Base-by-base conservation (phyloP, 2,888 invertebrate genomes). In the Trichacis sp. region DNA sequence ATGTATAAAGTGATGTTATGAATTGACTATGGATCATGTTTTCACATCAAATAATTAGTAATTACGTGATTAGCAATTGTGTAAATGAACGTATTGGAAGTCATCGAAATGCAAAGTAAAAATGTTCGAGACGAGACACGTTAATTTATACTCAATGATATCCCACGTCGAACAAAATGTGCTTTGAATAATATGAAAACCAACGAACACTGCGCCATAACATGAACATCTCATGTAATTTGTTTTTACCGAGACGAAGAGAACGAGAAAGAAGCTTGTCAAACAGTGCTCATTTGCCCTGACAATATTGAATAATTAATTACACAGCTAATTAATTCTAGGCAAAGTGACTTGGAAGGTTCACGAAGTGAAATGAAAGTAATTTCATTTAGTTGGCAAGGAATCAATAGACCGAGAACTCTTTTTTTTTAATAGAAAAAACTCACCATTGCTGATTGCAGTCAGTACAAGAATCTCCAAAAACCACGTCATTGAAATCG, bases 401-500 rank as follows among this genome's bases (percentile, higher is more conserved):
- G 9, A 33, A 33, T 33, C n/a, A n/a, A 33, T 33, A n/a, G 9
- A 33, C 5, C 33, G 33, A 24, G 4, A 24, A 24, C 24, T 24
- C 8, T n/a, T n/a, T n/a, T n/a, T 24, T 24, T 3, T 24, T 24
- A 8, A 24, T 11, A 33, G 2, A 33, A 33, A 33, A 33, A 33
- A 33, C 54, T 36, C 38, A 68, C 68, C 68, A 33, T 63, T 63
- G 56, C 54, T 58, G n/a, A 65, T 69, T 46, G 59, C 29, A 52
- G 55, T 58, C 60, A 65, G 59, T 60, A 57, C 38, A 4, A 55
- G 62, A 60, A 63, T 51, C 60, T 1, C 53, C 20, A 62, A 61
- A 57, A 69, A 57, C 68, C 68, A 69, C 59, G 48, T 58, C 45
- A 55, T 19, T 55, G 52, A 69, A 57, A 53, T 59, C 50, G 47